A percentile compares a stretch with the other conserved stretches of the same genome.
Evolutionary conservation across 2,797 vertebrate genomes (phyloP).

Genomic region (Tadarida brasiliensis): DNA sequence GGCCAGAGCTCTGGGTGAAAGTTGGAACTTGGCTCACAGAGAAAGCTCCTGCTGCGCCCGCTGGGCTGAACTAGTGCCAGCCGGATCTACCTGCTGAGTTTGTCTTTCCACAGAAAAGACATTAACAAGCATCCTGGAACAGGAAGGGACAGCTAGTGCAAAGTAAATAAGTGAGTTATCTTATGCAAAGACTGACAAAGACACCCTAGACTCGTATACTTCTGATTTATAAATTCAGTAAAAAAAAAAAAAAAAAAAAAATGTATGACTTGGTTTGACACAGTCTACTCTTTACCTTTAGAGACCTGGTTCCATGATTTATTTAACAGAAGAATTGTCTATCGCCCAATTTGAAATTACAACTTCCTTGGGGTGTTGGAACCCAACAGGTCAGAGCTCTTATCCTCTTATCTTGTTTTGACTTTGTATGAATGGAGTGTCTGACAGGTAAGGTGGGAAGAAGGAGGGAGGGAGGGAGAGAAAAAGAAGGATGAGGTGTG

Average conservation of each 20-base stretch:
- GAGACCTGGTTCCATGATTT: background rate
- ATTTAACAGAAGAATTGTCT: background rate
- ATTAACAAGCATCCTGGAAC: slow-evolving; percentile 60
- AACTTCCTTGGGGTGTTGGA: background rate
- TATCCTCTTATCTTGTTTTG: background rate
- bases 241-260: background rate
- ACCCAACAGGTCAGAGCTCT: background rate
- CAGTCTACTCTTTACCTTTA: background rate
- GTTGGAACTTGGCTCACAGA: background rate
- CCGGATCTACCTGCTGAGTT: slow-evolving; percentile 60
- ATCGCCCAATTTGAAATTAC: background rate
- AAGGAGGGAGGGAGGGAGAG: background rate
- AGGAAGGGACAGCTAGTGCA: background rate
- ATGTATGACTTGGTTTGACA: background rate
- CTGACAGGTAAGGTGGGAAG: background rate
- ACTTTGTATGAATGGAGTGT: background rate
- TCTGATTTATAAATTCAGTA: background rate
- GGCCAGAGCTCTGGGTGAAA: background rate
- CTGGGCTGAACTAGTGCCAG: slow-evolving; percentile 40
- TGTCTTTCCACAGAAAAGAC: slow-evolving; percentile 68
- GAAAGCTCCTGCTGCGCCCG: background rate
- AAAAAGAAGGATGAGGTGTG: background rate
- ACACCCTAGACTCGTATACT: background rate
- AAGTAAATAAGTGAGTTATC: slow-evolving; percentile 45
- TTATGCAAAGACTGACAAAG: background rate